Evolutionary conservation across 2,888 invertebrate species (phyloP), one percentile per base, ranked within the genome.

Genomic region (Mesochorus sp.): DNA sequence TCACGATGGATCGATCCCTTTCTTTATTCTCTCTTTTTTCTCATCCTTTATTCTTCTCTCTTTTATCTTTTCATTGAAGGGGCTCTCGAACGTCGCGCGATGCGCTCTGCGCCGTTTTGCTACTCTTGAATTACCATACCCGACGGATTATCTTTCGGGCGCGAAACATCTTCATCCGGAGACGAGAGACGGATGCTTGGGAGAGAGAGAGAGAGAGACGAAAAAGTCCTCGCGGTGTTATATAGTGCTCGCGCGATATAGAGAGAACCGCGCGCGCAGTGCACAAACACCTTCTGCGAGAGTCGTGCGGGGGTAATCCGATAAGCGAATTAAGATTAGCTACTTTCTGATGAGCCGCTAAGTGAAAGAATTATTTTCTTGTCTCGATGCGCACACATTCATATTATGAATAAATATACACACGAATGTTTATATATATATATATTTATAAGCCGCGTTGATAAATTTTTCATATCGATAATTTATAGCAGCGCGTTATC

Each of bases 291-390:
- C 44, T 59, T 61, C 42, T 44, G 68, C 66, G 53, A 39, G 42
- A 44, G 12, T 37, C 49, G 78, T 80, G 81, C 84, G 72, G 80
- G 82, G 85, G 87, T 90, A 90, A 90, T 89, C 87, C 89, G 90
- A 90, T 90, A 89, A 90, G 88, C 89, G 90, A 90, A 89, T 90
- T 88, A 88, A 90, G 90, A 90, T 90, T 88, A 90, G 86, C 84
- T 71, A 84, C 88, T 88, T n/a, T 88, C 87, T 88, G 88, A 88
- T 85, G 88, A 86, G 85, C 88, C 88, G 88, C 88, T 88, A 88
- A 89, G 88, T 87, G 85, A 86, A 86, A 85, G 81, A 76, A 76
- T 57, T 4, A 10, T 57, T 67, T 61, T 61, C 51, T 76, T 44
- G 61, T 62, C 68, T 47, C 42, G 21, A 64, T 68, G 64, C 64